Base-by-base conservation (phyloP, 2,113 vertebrate species). In the Macrotus californicus region DNA sequence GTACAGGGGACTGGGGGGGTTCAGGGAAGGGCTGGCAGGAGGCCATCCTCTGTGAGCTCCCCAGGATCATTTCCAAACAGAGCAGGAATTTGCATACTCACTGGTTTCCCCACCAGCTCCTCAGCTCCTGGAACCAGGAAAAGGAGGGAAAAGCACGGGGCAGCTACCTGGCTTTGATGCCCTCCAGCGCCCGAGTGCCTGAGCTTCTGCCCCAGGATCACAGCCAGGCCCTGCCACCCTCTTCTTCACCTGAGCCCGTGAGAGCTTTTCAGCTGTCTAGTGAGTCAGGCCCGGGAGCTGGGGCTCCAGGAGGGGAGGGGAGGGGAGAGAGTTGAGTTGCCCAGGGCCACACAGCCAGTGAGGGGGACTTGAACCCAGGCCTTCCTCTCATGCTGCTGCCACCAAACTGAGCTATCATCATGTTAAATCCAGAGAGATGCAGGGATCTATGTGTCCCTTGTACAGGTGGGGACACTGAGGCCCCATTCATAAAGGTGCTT, bases 1-100 rank as follows among this genome's bases (percentile, higher is more conserved):
- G 92, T 31, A n/a, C 48, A 31, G 39, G 61, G 56, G 15, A 19
- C 4, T 3, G 15, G 0, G 12, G 2, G 10, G 75, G 80, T 76
- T 80, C 50, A 12, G 59, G 72, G 73, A 36, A 80, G 50, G 67
- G 41, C 18, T 29, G 91, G 77, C 61, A 12, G 64, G 70, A 84
- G 75, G 80, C 91, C 43, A 24, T 39, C 39, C 76, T 59, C 81
- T 0, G 22, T 39, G 50, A 93, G 91, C 70, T 89, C 56, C 72
- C 83, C 7, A 39, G 89, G 83, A 70, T 94, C 85, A 92, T 96
- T 97, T 97, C 97, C 96, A 93, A 96, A 81, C 84, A 87, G 4
- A 19, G 72, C 31, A 2, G 12, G 81, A 19, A 97, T 97, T 97
- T 97, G 97, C 97, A 97, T 96, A 96, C 22, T 48, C 41, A 3